These are phyloP conservation scores for Ips typographus DNA, from an alignment of 1,140 invertebrate species.

Conservation along the genomic window DNA sequence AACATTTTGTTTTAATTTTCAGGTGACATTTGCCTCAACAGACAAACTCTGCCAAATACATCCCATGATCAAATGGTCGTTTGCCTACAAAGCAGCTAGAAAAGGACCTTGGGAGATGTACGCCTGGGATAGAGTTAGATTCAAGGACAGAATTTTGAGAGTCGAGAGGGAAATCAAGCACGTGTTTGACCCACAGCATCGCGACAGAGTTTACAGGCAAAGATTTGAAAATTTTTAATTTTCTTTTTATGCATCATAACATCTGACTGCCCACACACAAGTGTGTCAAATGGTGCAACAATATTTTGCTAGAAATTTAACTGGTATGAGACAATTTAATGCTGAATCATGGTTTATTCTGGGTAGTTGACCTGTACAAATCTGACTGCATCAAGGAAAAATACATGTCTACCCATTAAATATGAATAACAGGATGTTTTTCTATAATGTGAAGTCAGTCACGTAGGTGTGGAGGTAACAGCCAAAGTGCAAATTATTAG, in stretches of 20 bases:
- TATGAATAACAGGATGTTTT: too few species aligned
- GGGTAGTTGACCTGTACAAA: too few species aligned
- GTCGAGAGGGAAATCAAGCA: conserved; percentile 53
- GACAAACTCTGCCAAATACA: conserved; percentile 56
- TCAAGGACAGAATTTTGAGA: conserved; percentile 56
- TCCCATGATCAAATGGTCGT: conserved; percentile 63
- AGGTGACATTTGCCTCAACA: conserved; percentile 64
- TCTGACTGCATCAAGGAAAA: too few species aligned
- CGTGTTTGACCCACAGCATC: conserved; percentile 56
- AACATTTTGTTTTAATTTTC: conserved; percentile 35
- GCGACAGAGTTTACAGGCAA: conserved; percentile 57
- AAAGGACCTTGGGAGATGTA: conserved; percentile 65
- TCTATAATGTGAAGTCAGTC: too few species aligned
- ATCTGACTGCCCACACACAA: not conserved
- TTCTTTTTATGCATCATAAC: not conserved
- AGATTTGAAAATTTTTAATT: conserved; percentile 50
- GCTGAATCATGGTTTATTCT: too few species aligned
- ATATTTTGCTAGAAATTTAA: too few species aligned
- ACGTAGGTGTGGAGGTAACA: too few species aligned
- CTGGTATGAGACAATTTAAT: too few species aligned
- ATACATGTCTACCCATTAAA: too few species aligned
- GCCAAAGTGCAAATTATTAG: too few species aligned
- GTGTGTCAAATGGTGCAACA: not conserved
- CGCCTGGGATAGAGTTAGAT: conserved; percentile 62
- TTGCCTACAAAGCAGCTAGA: conserved; percentile 63